Evolutionary conservation across 2,888 invertebrate species (phyloP).

Genomic region (Aethes cnicana): DNA sequence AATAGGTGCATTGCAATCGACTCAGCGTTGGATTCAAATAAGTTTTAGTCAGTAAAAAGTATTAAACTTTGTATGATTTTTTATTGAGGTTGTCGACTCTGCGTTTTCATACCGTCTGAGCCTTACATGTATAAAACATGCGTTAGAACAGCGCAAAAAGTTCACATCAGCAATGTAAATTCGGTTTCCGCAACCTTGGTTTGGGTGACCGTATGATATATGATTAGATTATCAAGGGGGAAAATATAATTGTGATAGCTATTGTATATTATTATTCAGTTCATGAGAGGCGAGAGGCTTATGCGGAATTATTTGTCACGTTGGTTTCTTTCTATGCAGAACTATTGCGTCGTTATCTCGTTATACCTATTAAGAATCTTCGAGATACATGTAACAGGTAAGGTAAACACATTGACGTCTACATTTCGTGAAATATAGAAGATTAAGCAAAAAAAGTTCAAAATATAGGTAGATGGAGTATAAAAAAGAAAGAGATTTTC

Average conservation of each 20-base stretch:
- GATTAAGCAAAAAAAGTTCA: no score
- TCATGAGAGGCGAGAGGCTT: constrained; percentile 21
- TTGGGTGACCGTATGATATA: constrained; percentile 56
- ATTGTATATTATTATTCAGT: constrained; percentile 18
- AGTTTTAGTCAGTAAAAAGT: not conserved
- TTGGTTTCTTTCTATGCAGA: constrained; percentile 12
- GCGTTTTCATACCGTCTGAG: constrained; percentile 46
- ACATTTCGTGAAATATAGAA: no score
- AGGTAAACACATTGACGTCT: no score
- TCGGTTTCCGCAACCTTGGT: constrained; percentile 71
- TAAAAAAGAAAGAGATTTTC: no score
- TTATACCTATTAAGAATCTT: constrained; percentile 16
- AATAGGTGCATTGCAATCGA: no score
- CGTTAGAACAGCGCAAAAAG: constrained; percentile 63
- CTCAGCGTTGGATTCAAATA: no score
- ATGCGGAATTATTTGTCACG: constrained; percentile 15
- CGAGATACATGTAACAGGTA: not conserved
- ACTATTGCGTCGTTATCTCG: constrained; percentile 16
- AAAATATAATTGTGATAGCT: constrained; percentile 18
- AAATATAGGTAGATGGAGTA: no score
- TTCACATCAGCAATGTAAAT: constrained; percentile 69
- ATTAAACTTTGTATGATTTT: constrained; percentile 34
- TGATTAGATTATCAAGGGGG: constrained; percentile 24
- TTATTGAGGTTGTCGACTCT: constrained; percentile 66
- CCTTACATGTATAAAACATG: constrained; percentile 70